Percentiles rank a stretch among this genome's conserved stretches.
Conservation (phyloP, 2,888 invertebrate genomes). For the Teleiodes luculella region DNA sequence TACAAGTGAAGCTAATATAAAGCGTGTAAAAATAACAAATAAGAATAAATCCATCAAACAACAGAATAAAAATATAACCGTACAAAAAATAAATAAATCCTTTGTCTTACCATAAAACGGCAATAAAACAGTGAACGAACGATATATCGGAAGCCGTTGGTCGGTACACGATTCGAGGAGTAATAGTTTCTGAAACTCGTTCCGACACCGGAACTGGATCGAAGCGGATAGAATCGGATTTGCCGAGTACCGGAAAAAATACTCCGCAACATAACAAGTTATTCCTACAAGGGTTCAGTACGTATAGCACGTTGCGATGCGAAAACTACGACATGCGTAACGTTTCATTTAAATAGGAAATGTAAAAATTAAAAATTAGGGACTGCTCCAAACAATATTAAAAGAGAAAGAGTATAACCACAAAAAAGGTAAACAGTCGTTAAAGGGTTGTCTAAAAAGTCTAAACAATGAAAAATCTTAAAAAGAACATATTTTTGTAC, state of each 20-base stretch:
- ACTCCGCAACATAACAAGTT: constrained; percentile 8
- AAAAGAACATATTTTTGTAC: no score
- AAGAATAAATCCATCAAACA: background rate
- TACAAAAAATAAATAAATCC: constrained; percentile 1
- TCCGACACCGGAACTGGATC: constrained; percentile 11
- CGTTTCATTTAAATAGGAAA: no score
- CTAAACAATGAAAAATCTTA: no score
- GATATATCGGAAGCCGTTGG: background rate
- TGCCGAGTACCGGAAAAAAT: constrained; percentile 14
- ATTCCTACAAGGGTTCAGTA: constrained; percentile 4
- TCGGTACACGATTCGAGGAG: background rate
- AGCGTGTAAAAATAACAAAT: no score
- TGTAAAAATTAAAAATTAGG: no score
- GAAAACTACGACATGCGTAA: no score
- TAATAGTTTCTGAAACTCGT: constrained; percentile 3
- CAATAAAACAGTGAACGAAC: background rate
- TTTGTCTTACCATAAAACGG: constrained; percentile 1
- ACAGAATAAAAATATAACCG: background rate
- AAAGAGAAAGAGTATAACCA: no score
- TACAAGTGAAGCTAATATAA: no score
- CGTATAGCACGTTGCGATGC: no score
- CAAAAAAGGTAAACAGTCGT: no score
- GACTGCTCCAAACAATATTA: no score
- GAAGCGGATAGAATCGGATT: constrained; percentile 10
- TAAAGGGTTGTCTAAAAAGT: no score